These are phyloP conservation scores for Blastobasis lacticolella DNA, from an alignment of 2,888 invertebrate genomes.

Conservation along the genomic window DNA sequence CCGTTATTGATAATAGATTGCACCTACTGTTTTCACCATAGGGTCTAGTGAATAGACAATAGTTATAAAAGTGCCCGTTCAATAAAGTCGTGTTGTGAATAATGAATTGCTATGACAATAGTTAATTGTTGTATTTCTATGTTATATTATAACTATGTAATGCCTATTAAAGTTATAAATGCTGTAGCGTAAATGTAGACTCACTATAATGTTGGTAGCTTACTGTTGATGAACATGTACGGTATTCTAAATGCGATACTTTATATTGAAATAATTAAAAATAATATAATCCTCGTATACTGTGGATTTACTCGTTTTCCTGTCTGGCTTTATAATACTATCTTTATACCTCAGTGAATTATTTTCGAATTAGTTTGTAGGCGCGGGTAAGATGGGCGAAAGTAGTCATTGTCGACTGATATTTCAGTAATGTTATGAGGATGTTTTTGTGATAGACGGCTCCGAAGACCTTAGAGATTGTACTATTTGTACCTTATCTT, in stretches of 20 bases:
- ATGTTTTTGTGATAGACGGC: slow-evolving; percentile 40
- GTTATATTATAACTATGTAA: background rate
- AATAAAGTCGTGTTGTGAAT: background rate
- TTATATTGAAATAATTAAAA: too few relatives aligned
- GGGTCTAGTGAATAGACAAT: too few relatives aligned
- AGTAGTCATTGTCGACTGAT: slow-evolving; percentile 36
- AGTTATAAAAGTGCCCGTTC: background rate
- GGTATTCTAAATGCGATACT: too few relatives aligned
- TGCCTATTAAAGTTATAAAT: too few relatives aligned
- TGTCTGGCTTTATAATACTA: too few relatives aligned
- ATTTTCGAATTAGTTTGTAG: slow-evolving; percentile 8
- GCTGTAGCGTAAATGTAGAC: background rate
- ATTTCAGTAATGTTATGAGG: slow-evolving; percentile 27
- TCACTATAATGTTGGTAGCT: background rate
- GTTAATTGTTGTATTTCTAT: background rate
- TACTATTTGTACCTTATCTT: too few relatives aligned
- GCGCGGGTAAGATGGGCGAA: slow-evolving; percentile 4
- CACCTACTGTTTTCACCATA: too few relatives aligned
- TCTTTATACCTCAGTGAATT: slow-evolving; percentile 8
- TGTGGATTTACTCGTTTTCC: too few relatives aligned
- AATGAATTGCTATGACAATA: background rate
- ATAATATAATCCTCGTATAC: too few relatives aligned
- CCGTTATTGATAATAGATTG: too few relatives aligned
- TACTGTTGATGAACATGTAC: background rate
- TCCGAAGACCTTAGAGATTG: slow-evolving; percentile 2